Conservation (phyloP, 2,888 invertebrate species). For the Lasioglossum villosulum region DNA sequence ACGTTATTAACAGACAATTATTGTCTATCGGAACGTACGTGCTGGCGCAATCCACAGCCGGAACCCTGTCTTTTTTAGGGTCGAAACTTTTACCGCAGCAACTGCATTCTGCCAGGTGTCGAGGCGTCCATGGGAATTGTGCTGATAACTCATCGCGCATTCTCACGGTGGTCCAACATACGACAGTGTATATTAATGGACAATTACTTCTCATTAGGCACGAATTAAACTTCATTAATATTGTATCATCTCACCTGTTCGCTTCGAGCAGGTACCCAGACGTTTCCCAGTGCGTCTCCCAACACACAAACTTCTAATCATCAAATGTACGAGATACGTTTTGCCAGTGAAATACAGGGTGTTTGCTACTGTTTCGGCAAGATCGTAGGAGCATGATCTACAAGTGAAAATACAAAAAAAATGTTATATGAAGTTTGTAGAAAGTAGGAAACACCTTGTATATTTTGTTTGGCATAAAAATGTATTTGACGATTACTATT, state of each 20-base stretch:
- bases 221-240: constrained; percentile 34
- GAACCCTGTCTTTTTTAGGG: constrained; percentile 67
- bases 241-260: constrained; percentile 6
- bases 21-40: constrained; percentile 72
- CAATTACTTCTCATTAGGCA: constrained; percentile 43
- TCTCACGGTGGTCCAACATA: constrained; percentile 80
- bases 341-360: neutral
- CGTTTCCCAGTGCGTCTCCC: neutral
- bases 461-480: too few species aligned
- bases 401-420: too few species aligned
- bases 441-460: too few species aligned
- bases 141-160: constrained; percentile 83
- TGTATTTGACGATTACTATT: neutral
- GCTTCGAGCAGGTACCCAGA: neutral
- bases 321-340: neutral
- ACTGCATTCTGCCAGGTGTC: constrained; percentile 81
- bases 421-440: too few species aligned
- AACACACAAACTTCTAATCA: neutral
- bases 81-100: constrained; percentile 77
- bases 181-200: constrained; percentile 65
- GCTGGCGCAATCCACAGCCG: constrained; percentile 48
- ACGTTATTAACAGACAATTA: constrained; percentile 79
- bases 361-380: too few species aligned
- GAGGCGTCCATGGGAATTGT: constrained; percentile 83
- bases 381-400: too few species aligned